Evolutionary conservation across 2,797 vertebrate species (phyloP).

Genomic region (Sciaenops ocellatus): DNA sequence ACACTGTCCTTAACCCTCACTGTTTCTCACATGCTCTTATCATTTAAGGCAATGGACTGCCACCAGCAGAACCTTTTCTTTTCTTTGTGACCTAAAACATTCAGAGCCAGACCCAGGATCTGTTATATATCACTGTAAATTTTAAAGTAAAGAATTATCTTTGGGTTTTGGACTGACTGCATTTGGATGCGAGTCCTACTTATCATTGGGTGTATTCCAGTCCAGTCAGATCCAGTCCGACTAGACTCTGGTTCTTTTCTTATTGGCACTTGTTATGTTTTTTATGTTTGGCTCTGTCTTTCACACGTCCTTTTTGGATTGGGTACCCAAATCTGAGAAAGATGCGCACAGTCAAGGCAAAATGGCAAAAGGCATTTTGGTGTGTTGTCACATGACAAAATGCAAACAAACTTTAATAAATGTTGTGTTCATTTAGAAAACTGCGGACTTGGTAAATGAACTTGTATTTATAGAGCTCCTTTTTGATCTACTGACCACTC

Average conservation of each 20-base stretch:
- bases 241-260: background rate
- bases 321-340: background rate
- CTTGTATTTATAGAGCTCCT: too few species aligned
- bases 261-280: background rate
- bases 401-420: background rate
- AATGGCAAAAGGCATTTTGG: constrained; percentile 6
- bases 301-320: background rate
- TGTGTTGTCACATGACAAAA: background rate
- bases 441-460: background rate
- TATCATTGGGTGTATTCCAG: background rate
- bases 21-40: background rate
- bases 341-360: background rate
- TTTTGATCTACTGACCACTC: too few species aligned
- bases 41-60: background rate
- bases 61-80: background rate
- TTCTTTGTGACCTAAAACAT: background rate
- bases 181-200: background rate
- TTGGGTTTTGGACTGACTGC: background rate
- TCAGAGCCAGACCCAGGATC: background rate
- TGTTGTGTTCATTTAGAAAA: too few species aligned
- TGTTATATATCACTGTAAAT: background rate
- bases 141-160: background rate
- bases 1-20: background rate
- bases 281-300: background rate
- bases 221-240: background rate